Conservation (phyloP, 2,113 vertebrate species). For the Pollachius pollachius region DNA sequence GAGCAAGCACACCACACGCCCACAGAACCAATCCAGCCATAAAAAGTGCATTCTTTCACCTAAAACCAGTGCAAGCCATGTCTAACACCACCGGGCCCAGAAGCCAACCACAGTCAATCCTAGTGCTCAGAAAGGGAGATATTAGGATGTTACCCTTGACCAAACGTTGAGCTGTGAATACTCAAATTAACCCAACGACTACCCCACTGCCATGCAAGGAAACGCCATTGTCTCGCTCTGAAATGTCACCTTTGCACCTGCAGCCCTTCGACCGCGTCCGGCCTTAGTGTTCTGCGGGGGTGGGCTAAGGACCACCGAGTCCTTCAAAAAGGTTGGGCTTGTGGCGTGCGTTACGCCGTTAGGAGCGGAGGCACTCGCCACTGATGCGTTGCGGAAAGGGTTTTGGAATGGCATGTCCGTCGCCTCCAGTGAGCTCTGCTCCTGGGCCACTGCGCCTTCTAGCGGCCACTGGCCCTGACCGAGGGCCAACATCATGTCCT, state of each 20-base stretch:
- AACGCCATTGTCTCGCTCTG: not conserved
- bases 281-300: slow-evolving; percentile 90
- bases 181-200: not conserved
- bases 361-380: slow-evolving; percentile 62
- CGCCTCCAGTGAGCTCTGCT: slow-evolving; percentile 63
- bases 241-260: slow-evolving; percentile 87
- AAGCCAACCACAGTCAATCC: slow-evolving; percentile 2
- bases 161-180: not conserved
- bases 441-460: slow-evolving; percentile 60
- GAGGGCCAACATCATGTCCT: slow-evolving; percentile 79
- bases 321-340: slow-evolving; percentile 60
- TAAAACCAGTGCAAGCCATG: slow-evolving; percentile 17
- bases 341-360: slow-evolving; percentile 64
- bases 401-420: slow-evolving; percentile 69
- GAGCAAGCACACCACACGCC: slow-evolving; percentile 1
- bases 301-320: slow-evolving; percentile 86
- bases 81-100: not conserved
- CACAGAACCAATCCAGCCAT: slow-evolving; percentile 5
- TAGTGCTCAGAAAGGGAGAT: slow-evolving; percentile 26
- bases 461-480: slow-evolving; percentile 76
- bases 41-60: slow-evolving; percentile 7
- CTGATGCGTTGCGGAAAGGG: slow-evolving; percentile 76
- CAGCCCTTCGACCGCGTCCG: slow-evolving; percentile 86
- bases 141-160: slow-evolving; percentile 21
- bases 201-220: slow-evolving; percentile 52